Evolutionary conservation across 2,888 invertebrate species (phyloP).

Genomic region (Lingula anatina): DNA sequence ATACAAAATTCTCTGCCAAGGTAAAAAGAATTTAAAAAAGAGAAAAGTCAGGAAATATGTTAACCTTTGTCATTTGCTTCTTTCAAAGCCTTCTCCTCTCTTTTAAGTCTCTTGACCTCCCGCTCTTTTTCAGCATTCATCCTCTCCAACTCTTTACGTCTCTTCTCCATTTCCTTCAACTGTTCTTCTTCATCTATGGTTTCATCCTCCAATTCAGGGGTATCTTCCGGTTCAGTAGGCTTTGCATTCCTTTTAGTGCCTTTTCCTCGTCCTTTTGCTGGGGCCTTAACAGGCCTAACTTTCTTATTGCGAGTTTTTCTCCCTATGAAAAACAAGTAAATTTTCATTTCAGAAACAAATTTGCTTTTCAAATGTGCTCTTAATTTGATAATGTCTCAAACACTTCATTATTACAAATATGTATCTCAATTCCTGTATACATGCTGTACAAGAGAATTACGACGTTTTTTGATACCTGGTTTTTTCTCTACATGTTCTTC

Average conservation of each 20-base stretch:
- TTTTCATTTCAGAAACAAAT: too few relatives aligned
- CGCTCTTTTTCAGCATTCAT: constrained; percentile 1
- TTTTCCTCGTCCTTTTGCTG: not conserved
- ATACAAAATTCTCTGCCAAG: too few relatives aligned
- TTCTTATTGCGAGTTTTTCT: not conserved
- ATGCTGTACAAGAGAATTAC: too few relatives aligned
- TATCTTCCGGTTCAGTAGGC: not conserved
- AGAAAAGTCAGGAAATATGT: too few relatives aligned
- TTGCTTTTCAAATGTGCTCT: too few relatives aligned
- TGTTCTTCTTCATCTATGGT: not conserved
- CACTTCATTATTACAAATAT: too few relatives aligned
- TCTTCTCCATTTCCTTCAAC: constrained; percentile 1
- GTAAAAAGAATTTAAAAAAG: too few relatives aligned
- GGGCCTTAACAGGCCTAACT: not conserved
- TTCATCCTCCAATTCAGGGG: not conserved
- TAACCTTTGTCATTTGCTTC: too few relatives aligned
- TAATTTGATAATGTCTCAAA: too few relatives aligned
- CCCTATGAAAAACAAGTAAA: too few relatives aligned
- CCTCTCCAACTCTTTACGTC: not conserved
- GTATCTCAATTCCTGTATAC: too few relatives aligned
- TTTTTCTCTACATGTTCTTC: constrained; percentile 22
- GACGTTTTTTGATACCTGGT: constrained; percentile 2
- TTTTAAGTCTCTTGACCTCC: not conserved
- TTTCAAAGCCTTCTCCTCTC: not conserved
- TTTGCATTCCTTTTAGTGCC: not conserved